phyloP scores from a whole-genome alignment of 2,888 invertebrate genomes.

The Eilema sororculum region DNA sequence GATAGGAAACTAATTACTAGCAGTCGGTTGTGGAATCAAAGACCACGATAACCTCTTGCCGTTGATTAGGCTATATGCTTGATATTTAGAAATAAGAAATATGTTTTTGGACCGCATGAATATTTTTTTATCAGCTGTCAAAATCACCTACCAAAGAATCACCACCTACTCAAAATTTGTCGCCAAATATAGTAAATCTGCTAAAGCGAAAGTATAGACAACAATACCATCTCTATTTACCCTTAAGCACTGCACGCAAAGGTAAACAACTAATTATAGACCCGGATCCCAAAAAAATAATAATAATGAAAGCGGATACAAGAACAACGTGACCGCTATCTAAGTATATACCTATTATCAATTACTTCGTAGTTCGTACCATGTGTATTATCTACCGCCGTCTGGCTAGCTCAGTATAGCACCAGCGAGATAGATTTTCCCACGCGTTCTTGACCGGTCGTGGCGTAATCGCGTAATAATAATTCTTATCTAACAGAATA shows the following conservation, averaged over 20 bases:
- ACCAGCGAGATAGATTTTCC: slow-evolving; percentile 9
- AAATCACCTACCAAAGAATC: too few species aligned
- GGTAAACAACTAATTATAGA: background rate
- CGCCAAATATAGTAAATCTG: too few species aligned
- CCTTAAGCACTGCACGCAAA: background rate
- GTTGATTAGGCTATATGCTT: too few species aligned
- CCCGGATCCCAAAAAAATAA: background rate
- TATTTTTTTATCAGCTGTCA: too few species aligned
- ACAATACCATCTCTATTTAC: background rate
- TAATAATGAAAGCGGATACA: background rate
- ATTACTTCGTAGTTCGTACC: background rate
- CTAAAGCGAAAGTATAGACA: too few species aligned
- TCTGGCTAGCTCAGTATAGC: background rate
- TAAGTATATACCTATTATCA: background rate
- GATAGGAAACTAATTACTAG: too few species aligned
- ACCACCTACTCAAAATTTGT: too few species aligned
- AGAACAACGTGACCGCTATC: slow-evolving; percentile 11
- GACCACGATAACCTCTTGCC: too few species aligned
- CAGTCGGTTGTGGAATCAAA: too few species aligned
- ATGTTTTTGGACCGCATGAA: too few species aligned
- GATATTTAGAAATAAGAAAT: too few species aligned
- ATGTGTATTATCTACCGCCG: slow-evolving; percentile 5
- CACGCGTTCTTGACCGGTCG: slow-evolving; percentile 13
- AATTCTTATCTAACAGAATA: slow-evolving; percentile 9
- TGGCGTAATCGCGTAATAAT: background rate